Evolutionary conservation across 2,888 invertebrate genomes (phyloP), one percentile per base, ranked within the genome.

Genomic region (Parapristionchus giblindavisi): DNA sequence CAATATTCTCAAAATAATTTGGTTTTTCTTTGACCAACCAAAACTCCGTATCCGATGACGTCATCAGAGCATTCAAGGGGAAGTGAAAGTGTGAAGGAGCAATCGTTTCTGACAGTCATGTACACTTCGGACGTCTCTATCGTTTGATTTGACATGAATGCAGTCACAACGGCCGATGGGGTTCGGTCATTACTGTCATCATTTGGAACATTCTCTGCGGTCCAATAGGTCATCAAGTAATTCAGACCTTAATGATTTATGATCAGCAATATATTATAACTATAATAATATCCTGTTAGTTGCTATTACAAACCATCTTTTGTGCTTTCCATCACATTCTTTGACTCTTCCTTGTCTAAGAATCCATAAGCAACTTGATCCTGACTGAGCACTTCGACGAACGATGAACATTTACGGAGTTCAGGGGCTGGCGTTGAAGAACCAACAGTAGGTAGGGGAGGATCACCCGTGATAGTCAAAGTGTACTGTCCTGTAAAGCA

Each of bases 341-440:
- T 32, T n/a, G 14, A 17, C n/a, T 11, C 32, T 11, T 68, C 68
- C 8, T 48, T 8, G 21, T n/a, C 3, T 6, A 52, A 17, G 52
- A 68, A 68, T 17, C 34, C 48, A n/a, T 68, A 68, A 2, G 32
- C 68, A n/a, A 68, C 52, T 34, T 68, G 68, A 52, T 29, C 34
- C 21, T 60, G 36, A 34, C 5, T 68, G 17, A 34, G 51, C 17
- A 8, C 60, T 60, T 11, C 32, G 34, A 60, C 60, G n/a, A 24
- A 32, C 27, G 29, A 43, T 14, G 27, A 27, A 29, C 40, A 24
- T 27, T 29, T 40, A 65, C 27, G 24, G 65, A n/a, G 27, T 40
- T 24, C 48, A n/a, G n/a, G n/a, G n/a, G n/a, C n/a, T n/a, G n/a
- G n/a, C n/a, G n/a, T n/a, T n/a, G n/a, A n/a, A n/a, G n/a, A n/a